These are phyloP conservation scores for Puma concolor DNA, from an alignment of 2,113 vertebrate genomes.

Conservation along the genomic window DNA sequence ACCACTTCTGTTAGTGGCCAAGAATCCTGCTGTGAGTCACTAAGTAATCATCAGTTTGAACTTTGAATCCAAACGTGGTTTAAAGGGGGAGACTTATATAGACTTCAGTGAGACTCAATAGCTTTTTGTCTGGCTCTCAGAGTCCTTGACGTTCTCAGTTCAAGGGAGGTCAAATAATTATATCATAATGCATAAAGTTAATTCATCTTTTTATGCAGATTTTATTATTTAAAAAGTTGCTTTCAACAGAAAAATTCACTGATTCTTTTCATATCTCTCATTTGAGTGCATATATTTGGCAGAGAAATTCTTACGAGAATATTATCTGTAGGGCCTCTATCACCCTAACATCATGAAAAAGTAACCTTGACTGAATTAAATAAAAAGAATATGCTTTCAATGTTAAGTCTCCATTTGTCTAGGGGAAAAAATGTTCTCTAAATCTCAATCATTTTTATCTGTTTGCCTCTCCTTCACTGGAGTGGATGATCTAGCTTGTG, in stretches of 20 bases:
- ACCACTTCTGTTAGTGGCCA: slow-evolving; percentile 53
- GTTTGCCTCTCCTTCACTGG: slow-evolving; percentile 59
- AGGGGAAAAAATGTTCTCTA: slow-evolving; percentile 61
- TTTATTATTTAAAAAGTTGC: slow-evolving; percentile 68
- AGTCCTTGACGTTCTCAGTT: slow-evolving; percentile 66
- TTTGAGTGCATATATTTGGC: slow-evolving; percentile 74
- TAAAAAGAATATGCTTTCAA: slow-evolving; percentile 70
- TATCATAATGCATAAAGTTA: slow-evolving; percentile 65
- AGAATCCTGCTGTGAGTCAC: slow-evolving; percentile 61
- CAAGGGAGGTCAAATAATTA: slow-evolving; percentile 76
- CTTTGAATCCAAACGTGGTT: slow-evolving; percentile 59
- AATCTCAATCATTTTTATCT: slow-evolving; percentile 73
- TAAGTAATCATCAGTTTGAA: slow-evolving; percentile 70
- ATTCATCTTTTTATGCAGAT: slow-evolving; percentile 63
- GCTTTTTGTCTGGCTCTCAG: slow-evolving; percentile 73
- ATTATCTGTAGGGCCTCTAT: slow-evolving; percentile 65
- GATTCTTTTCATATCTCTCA: slow-evolving; percentile 74
- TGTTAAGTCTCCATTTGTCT: slow-evolving; percentile 74
- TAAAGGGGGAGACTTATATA: slow-evolving; percentile 71
- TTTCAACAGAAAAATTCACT: slow-evolving; percentile 75
- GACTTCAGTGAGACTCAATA: slow-evolving; percentile 69
- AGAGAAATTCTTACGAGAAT: slow-evolving; percentile 76
- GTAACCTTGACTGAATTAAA: slow-evolving; percentile 73
- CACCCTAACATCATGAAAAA: slow-evolving; percentile 59
- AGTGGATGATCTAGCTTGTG: slow-evolving; percentile 59